Evolutionary conservation across 1,140 invertebrate species (phyloP).

Genomic region (Helicoverpa armigera): DNA sequence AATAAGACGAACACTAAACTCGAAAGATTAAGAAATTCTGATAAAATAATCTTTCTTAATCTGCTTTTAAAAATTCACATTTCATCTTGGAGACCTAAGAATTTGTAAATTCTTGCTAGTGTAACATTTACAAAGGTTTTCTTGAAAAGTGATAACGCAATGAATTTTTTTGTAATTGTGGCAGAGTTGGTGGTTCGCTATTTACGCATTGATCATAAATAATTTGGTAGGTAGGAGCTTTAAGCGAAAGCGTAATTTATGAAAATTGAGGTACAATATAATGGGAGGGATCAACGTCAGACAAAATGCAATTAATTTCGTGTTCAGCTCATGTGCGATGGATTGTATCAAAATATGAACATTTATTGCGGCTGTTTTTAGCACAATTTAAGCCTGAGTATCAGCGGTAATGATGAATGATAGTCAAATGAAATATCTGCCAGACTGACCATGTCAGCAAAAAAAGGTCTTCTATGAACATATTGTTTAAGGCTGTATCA

Average conservation of each 20-base stretch:
- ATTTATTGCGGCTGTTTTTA: slow-evolving; percentile 6
- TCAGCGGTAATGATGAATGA: slow-evolving; percentile 2
- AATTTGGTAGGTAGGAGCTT: background rate
- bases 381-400: background rate
- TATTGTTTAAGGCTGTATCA: too few species aligned
- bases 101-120: background rate
- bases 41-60: background rate
- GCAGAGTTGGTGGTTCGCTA: background rate
- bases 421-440: background rate
- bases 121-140: background rate
- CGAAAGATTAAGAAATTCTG: background rate
- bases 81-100: background rate
- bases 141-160: background rate
- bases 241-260: slow-evolving; percentile 1
- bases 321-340: slow-evolving; percentile 1
- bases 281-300: slow-evolving; percentile 1
- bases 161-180: background rate
- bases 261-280: slow-evolving; percentile 1
- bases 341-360: background rate
- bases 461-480: background rate
- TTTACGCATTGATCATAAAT: background rate
- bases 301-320: slow-evolving; percentile 18
- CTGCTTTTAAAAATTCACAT: background rate
- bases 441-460: background rate
- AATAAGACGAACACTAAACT: background rate